These are phyloP conservation scores for Octopus sinensis DNA, from an alignment of 1,140 invertebrate genomes.

Conservation along the genomic window DNA sequence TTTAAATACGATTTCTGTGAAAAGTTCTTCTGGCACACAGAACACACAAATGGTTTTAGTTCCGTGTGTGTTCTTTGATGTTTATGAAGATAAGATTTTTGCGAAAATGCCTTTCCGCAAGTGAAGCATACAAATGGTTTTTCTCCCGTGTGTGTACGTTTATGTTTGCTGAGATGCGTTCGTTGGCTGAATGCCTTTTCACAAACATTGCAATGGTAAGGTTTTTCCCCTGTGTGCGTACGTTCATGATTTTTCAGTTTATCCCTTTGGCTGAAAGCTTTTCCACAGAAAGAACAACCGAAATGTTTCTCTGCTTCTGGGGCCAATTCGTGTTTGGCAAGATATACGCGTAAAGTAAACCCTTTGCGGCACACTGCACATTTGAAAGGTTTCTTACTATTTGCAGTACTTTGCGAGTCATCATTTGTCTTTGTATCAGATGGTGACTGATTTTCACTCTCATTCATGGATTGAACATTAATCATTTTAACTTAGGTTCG, in stretches of 20 bases:
- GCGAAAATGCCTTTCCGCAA: slow-evolving; percentile 10
- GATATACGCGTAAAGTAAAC: background rate
- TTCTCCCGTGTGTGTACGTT: slow-evolving; percentile 65
- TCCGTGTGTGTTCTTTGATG: slow-evolving; percentile 79
- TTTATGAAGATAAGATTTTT: slow-evolving; percentile 16
- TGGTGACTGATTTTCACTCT: too few species aligned
- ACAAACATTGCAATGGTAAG: slow-evolving; percentile 61
- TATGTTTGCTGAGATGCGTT: slow-evolving; percentile 30
- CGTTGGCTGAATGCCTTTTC: slow-evolving; percentile 28
- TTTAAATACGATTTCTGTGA: slow-evolving; percentile 18
- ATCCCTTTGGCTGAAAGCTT: slow-evolving; percentile 15
- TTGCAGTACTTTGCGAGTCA: too few species aligned
- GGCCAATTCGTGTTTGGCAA: background rate
- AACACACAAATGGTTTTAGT: slow-evolving; percentile 20
- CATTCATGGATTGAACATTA: too few species aligned
- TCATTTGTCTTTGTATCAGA: too few species aligned
- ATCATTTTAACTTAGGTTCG: too few species aligned
- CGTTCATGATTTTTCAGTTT: slow-evolving; percentile 47
- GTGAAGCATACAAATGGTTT: slow-evolving; percentile 19
- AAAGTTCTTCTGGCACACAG: slow-evolving; percentile 14
- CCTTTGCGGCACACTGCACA: slow-evolving; percentile 68
- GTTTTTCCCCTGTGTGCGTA: slow-evolving; percentile 54
- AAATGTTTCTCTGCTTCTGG: slow-evolving; percentile 62
- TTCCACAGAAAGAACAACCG: slow-evolving; percentile 58
- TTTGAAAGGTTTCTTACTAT: slow-evolving; percentile 66